These are phyloP conservation scores for Slavum lentiscoides DNA, from an alignment of 2,888 invertebrate genomes.

Conservation along the genomic window DNA sequence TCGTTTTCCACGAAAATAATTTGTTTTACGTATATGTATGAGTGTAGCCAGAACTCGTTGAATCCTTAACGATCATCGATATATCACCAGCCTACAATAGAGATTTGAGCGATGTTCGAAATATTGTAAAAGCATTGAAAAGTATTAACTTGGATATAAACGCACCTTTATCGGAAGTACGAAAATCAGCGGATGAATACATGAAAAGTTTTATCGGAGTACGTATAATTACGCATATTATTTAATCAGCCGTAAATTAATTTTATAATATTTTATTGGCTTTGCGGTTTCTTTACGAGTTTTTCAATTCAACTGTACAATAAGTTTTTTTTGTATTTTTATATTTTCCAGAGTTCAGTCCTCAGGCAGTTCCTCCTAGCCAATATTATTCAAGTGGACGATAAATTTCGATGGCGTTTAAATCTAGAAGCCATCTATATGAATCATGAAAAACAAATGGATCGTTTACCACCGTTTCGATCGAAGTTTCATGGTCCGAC, in stretches of 20 bases:
- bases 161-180: conserved; percentile 71
- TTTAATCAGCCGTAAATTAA: no score
- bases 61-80: conserved; percentile 72
- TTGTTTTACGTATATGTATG: neutral
- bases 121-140: conserved; percentile 71
- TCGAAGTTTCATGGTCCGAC: conserved; percentile 69
- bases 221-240: neutral
- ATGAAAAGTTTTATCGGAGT: conserved; percentile 59
- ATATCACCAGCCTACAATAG: conserved; percentile 72
- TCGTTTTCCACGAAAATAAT: neutral
- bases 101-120: conserved; percentile 67
- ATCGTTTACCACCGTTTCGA: conserved; percentile 67
- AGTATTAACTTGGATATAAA: conserved; percentile 66
- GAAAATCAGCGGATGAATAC: conserved; percentile 70
- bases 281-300: no score
- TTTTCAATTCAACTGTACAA: neutral
- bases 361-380: conserved; percentile 76
- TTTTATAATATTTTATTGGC: no score
- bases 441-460: conserved; percentile 69
- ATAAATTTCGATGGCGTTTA: conserved; percentile 74
- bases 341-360: conserved; percentile 58
- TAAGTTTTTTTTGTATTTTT: neutral
- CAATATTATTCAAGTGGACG: conserved; percentile 74
- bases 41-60: conserved; percentile 60
- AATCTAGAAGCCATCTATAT: conserved; percentile 75